Conservation (phyloP, 2,888 invertebrate genomes). For the Catocala fraxini region DNA sequence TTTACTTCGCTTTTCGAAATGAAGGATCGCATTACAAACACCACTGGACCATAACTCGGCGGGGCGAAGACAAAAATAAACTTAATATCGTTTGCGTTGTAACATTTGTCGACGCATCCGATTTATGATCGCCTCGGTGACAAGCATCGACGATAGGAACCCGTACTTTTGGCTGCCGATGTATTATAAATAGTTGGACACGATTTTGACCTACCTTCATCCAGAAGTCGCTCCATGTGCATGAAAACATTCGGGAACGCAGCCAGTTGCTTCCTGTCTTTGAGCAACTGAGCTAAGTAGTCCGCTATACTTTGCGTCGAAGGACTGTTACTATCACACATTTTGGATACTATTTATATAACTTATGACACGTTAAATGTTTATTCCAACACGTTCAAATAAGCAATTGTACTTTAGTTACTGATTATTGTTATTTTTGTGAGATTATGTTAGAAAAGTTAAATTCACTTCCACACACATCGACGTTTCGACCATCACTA, state of each 20-base stretch:
- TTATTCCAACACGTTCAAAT: conserved; percentile 78
- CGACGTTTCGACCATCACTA: conserved; percentile 86
- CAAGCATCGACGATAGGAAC: conserved; percentile 72
- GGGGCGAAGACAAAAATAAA: conserved; percentile 87
- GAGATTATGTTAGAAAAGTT: conserved; percentile 87
- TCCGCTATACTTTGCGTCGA: conserved; percentile 99
- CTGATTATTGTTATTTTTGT: conserved; percentile 85
- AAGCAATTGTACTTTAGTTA: conserved; percentile 83
- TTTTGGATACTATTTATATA: conserved; percentile 80
- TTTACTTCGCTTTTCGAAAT: conserved; percentile 82
- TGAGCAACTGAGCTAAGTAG: conserved; percentile 99
- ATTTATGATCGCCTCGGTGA: conserved; percentile 81
- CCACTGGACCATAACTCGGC: conserved; percentile 86
- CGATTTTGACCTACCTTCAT: conserved; percentile 95
- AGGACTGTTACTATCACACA: conserved; percentile 88
- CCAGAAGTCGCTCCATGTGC: conserved; percentile 99
- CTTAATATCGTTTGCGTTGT: conserved; percentile 86
- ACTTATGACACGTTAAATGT: conserved; percentile 82
- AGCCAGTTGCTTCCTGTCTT: conserved; percentile 99
- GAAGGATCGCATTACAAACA: conserved; percentile 85
- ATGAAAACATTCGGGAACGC: conserved; percentile 99
- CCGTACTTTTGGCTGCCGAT: conserved; percentile 55
- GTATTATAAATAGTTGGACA: conserved; percentile 68
- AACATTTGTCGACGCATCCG: conserved; percentile 84
- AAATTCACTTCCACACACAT: conserved; percentile 87